Evolutionary conservation across 2,888 invertebrate genomes (phyloP).

Genomic region (Dicranocentrus wangi): DNA sequence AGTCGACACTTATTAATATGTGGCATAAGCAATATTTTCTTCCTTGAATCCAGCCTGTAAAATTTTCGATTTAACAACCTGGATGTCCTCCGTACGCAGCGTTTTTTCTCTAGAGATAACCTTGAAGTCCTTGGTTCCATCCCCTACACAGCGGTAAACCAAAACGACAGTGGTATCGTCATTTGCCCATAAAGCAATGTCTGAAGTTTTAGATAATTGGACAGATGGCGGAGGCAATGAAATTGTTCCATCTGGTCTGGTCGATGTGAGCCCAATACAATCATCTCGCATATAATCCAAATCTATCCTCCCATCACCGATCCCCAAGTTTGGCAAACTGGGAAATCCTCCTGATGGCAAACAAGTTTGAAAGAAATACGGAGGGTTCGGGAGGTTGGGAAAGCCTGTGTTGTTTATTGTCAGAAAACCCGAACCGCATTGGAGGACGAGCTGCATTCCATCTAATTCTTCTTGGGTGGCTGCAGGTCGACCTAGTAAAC

Average conservation of each 20-base stretch:
- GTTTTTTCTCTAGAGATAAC: background rate
- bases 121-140: background rate
- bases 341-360: background rate
- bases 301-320: too few species aligned
- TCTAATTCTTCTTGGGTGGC: background rate
- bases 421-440: background rate
- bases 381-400: background rate
- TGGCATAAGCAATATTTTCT: too few species aligned
- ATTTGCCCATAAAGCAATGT: background rate
- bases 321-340: background rate
- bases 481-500: background rate
- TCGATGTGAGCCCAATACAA: background rate
- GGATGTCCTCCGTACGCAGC: background rate
- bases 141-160: background rate
- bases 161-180: background rate
- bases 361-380: background rate
- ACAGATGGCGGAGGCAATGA: background rate
- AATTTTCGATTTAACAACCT: background rate
- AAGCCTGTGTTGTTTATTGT: background rate
- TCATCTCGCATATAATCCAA: background rate
- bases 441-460: constrained; percentile 1
- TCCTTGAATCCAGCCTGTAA: background rate
- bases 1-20: too few species aligned
- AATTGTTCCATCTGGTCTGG: background rate
- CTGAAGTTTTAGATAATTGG: background rate